Conservation (phyloP, 2,797 vertebrate genomes). For the Odontamblyopus rebecca region DNA sequence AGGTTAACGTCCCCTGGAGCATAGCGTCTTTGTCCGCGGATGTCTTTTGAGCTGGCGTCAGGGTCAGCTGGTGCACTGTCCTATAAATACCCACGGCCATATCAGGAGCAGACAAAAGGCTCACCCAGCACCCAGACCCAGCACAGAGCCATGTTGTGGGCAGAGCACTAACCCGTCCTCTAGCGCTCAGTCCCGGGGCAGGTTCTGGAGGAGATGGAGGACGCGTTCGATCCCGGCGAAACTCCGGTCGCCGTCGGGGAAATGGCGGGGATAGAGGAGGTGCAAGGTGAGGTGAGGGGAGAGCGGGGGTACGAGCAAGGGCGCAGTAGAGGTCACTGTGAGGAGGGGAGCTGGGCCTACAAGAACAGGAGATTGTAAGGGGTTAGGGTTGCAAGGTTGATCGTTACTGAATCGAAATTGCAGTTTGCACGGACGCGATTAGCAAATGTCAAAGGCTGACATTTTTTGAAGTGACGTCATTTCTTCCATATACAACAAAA, state of each 20-base stretch:
- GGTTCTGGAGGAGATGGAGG: conserved; percentile 49
- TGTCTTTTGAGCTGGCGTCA: conserved; percentile 38
- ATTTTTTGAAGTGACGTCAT: too few relatives aligned
- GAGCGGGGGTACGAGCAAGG: conserved; percentile 2
- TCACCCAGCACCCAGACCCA: not conserved
- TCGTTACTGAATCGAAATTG: too few relatives aligned
- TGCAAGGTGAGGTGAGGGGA: conserved; percentile 50
- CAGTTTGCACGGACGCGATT: too few relatives aligned
- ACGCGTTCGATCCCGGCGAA: conserved; percentile 41
- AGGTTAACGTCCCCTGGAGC: not conserved
- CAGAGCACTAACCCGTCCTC: not conserved
- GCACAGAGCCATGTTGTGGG: not conserved
- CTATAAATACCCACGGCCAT: conserved; percentile 61
- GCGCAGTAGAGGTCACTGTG: conserved; percentile 29
- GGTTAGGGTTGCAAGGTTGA: too few relatives aligned
- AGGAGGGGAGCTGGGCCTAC: not conserved
- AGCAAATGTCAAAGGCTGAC: too few relatives aligned
- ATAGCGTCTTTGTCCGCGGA: not conserved
- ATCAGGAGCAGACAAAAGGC: conserved; percentile 16
- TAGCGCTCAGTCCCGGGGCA: not conserved
- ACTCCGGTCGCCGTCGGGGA: conserved; percentile 16
- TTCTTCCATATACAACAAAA: too few relatives aligned
- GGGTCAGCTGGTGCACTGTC: conserved; percentile 50
- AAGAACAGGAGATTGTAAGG: not conserved
- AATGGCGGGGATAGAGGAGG: conserved; percentile 30